Evolutionary conservation across 2,113 vertebrate species (phyloP).

Genomic region (Triplophysa siluroides): DNA sequence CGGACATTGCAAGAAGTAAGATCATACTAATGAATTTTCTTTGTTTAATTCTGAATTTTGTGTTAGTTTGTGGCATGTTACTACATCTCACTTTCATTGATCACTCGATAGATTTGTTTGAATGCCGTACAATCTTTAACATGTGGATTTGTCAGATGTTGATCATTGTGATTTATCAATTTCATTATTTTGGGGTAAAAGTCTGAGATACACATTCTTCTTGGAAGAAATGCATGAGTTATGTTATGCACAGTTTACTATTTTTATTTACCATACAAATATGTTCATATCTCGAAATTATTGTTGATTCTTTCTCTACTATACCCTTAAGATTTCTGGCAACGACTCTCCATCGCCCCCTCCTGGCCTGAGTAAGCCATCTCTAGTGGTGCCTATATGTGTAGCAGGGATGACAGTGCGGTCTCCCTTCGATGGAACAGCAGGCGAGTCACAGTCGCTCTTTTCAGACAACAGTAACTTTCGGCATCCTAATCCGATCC

Average conservation of each 20-base stretch:
- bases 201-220: background rate
- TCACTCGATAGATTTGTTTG: too few relatives aligned
- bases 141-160: too few relatives aligned
- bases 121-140: too few relatives aligned
- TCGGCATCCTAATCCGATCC: constrained; percentile 88
- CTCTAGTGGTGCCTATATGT: constrained; percentile 83
- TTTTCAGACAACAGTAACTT: constrained; percentile 90
- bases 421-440: constrained; percentile 85
- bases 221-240: too few relatives aligned
- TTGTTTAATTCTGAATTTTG: background rate
- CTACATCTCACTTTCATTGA: background rate
- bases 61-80: too few relatives aligned
- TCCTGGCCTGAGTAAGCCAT: constrained; percentile 84
- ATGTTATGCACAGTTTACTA: background rate
- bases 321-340: constrained; percentile 75
- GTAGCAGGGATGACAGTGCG: constrained; percentile 83
- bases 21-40: constrained; percentile 32
- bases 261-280: too few relatives aligned
- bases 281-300: too few relatives aligned
- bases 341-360: constrained; percentile 90
- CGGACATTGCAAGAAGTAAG: constrained; percentile 85
- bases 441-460: constrained; percentile 88
- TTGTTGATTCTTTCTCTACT: background rate
- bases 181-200: too few relatives aligned
- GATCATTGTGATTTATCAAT: too few relatives aligned